These are phyloP conservation scores for Trialeurodes vaporariorum DNA, from an alignment of 1,140 invertebrate species.

Conservation along the genomic window DNA sequence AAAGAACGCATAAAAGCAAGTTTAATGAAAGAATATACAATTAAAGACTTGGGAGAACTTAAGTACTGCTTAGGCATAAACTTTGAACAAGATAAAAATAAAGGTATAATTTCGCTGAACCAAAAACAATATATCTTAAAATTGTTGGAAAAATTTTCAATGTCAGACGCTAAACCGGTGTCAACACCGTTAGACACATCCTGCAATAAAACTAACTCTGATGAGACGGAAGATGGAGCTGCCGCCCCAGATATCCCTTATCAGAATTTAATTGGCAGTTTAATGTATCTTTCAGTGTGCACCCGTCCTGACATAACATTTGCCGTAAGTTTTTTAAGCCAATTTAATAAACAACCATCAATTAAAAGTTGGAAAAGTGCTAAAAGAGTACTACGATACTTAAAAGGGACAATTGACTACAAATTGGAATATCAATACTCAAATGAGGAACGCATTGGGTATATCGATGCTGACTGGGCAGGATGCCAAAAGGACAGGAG, in stretches of 20 bases:
- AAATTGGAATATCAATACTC: conserved; percentile 23
- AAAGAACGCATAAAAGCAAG: neutral
- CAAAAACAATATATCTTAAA: conserved; percentile 16
- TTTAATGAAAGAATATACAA: too few species aligned
- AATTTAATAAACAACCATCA: conserved; percentile 25
- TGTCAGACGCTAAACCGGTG: conserved; percentile 17
- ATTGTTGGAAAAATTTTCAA: conserved; percentile 11
- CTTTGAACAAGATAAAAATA: neutral
- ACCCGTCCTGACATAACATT: conserved; percentile 27
- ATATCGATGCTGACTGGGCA: neutral
- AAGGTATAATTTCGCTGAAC: neutral
- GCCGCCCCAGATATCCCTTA: conserved; percentile 27
- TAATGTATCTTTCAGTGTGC: conserved; percentile 27
- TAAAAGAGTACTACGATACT: conserved; percentile 27
- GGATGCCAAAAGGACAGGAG: neutral
- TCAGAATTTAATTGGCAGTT: conserved; percentile 28
- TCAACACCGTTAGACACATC: conserved; percentile 24
- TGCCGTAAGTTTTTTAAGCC: conserved; percentile 24
- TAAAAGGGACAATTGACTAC: conserved; percentile 23
- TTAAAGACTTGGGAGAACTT: neutral
- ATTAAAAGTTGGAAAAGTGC: conserved; percentile 23
- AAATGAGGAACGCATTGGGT: neutral
- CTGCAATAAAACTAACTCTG: conserved; percentile 28
- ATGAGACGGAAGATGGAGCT: conserved; percentile 9
- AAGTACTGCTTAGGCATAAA: neutral